Percentiles rank a stretch among this genome's conserved stretches.
These are phyloP conservation scores for Homarus americanus DNA, from an alignment of 1,140 invertebrate genomes.

Conservation along the genomic window DNA sequence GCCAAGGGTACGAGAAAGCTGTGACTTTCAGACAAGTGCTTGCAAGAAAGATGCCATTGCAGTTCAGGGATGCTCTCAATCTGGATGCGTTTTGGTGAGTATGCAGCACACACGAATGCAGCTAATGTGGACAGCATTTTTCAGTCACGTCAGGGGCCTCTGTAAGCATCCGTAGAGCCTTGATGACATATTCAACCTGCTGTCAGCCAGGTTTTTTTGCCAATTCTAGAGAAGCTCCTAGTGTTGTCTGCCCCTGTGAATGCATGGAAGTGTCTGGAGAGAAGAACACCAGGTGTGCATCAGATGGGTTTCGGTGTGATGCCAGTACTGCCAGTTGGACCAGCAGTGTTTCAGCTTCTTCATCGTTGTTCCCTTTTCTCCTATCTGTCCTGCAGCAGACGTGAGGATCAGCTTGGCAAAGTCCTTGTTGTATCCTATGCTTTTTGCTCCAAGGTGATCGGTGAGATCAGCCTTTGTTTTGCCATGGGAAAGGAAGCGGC, in stretches of 20 bases:
- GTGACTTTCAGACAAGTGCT: constrained; percentile 11
- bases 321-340: constrained; percentile 11
- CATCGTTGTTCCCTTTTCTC: constrained; percentile 23
- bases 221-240: background rate
- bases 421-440: constrained; percentile 39
- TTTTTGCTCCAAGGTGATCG: constrained; percentile 59
- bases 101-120: too few species aligned
- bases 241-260: background rate
- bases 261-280: constrained; percentile 16
- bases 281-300: constrained; percentile 1
- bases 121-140: background rate
- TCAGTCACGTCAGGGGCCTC: background rate
- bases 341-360: constrained; percentile 25
- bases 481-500: constrained; percentile 61
- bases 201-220: background rate
- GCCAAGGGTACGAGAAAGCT: constrained; percentile 2
- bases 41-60: constrained; percentile 10
- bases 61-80: background rate
- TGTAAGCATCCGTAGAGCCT: background rate
- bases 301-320: too few species aligned
- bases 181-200: background rate
- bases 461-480: too few species aligned
- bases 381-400: constrained; percentile 31
- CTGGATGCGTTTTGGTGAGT: background rate
- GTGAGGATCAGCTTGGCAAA: constrained; percentile 54